phyloP scores from a whole-genome alignment of 2,113 vertebrate species.

The Orientallactaga bullata region DNA sequence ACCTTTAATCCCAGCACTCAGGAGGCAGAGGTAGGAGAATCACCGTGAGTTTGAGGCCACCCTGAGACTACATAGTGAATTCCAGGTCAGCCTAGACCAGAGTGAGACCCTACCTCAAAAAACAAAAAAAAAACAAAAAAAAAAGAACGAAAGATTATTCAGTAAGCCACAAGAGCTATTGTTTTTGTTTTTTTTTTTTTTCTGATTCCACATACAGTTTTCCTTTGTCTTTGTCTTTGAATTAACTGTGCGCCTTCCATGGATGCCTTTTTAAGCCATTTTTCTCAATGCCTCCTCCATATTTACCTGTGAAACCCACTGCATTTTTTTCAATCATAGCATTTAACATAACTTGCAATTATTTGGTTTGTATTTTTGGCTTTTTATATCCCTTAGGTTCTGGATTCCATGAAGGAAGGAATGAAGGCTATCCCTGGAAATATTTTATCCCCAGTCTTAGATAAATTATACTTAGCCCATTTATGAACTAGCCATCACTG shows the following conservation, averaged over 20 bases:
- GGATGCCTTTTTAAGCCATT: neutral
- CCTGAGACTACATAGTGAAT: too few relatives aligned
- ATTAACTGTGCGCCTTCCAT: neutral
- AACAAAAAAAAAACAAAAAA: too few relatives aligned
- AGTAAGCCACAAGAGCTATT: neutral
- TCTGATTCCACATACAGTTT: neutral
- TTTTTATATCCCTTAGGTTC: neutral
- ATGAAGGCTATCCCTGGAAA: neutral
- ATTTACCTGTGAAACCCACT: neutral
- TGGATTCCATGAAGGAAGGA: neutral
- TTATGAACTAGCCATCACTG: neutral
- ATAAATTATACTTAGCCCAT: neutral
- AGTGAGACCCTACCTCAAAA: too few relatives aligned
- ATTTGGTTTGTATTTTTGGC: neutral
- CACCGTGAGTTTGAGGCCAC: too few relatives aligned
- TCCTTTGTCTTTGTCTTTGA: neutral
- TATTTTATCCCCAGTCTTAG: neutral
- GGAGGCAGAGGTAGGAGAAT: too few relatives aligned
- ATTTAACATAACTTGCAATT: neutral
- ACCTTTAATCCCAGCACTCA: too few relatives aligned
- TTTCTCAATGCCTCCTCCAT: neutral
- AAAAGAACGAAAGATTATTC: rapidly evolving
- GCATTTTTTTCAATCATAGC: neutral
- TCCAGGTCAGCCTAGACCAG: too few relatives aligned
- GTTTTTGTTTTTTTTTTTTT: too few relatives aligned